These are phyloP conservation scores for Spialia ferax DNA, from an alignment of 2,888 invertebrate genomes.

Conservation along the genomic window DNA sequence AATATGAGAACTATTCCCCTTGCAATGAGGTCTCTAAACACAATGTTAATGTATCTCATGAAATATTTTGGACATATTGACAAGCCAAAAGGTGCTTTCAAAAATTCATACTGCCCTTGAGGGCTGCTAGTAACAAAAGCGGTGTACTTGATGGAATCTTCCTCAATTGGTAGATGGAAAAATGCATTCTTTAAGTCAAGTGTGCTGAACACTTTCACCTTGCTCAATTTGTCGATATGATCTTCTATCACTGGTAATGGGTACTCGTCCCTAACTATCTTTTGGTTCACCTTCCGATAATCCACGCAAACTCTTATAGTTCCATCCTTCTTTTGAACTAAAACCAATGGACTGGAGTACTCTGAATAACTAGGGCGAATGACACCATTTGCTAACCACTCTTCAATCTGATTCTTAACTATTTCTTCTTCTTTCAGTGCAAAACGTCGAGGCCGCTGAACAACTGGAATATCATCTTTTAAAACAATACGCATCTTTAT, in stretches of 20 bases:
- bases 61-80: background rate
- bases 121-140: background rate
- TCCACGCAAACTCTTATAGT: background rate
- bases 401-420: constrained; percentile 4
- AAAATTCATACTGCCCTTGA: background rate
- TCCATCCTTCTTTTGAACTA: background rate
- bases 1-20: background rate
- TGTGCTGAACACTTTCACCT: background rate
- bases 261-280: background rate
- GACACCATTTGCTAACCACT: background rate
- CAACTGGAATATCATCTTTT: background rate
- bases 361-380: background rate
- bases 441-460: background rate
- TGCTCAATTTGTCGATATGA: background rate
- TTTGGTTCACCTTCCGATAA: background rate
- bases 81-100: background rate
- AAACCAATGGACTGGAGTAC: background rate
- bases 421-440: constrained; percentile 4
- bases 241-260: background rate
- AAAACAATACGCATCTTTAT: background rate
- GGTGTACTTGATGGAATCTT: background rate
- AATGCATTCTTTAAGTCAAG: background rate
- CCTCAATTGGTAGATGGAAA: background rate
- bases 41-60: background rate
- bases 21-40: background rate